Base-by-base conservation (phyloP, 2,888 invertebrate species). In the Pristionchus japonicus region DNA sequence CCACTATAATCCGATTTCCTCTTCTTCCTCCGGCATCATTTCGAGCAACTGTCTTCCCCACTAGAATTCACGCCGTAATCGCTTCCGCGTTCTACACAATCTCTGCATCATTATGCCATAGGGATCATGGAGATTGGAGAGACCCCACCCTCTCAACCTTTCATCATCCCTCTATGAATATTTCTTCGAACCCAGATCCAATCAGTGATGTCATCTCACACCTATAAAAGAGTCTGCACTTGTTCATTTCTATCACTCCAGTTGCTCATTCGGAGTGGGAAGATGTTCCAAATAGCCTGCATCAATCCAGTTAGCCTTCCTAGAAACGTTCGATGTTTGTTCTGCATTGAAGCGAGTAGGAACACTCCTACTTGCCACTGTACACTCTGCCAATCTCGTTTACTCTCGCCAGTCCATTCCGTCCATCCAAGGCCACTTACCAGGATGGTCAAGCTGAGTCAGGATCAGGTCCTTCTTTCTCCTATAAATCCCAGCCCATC, bases 401-500 rank as follows among this genome's bases (percentile, higher is more conserved):
- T 57, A 57, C 67, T 67, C 67, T 67, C 57, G 67, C 23, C 64
- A 2, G 64, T 64, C 31, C 52, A 52, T 57, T 34, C 31, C 31
- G 34, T 31, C 67, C 67, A 67, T 15, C 3, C 34, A 34, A 31
- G 67, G 67, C 67, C 67, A 67, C 67, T 67, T 34, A 67, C 67
- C n/a, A n/a, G n/a, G n/a, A n/a, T 31, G 31, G 31, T 57, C 57
- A 57, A 7, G 4, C 31, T 67, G 67, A 67, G 67, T 77, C 43
- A 47, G 77, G 77, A 77, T 77, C 77, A 77, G 77, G 77, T 77
- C 77, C 77, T 77, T 13, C 70, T 43, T 37, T 47, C 77, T 74
- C 70, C 70, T 77, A 47, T 47, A 77, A 77, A 77, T 47, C n/a
- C 43, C 70, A 37, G 77, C 77, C 17, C 17, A 17, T 13, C 27